Percentiles rank a stretch among this genome's conserved stretches.
Evolutionary conservation across 2,797 vertebrate genomes (phyloP).

Genomic region (Dryobates pubescens): DNA sequence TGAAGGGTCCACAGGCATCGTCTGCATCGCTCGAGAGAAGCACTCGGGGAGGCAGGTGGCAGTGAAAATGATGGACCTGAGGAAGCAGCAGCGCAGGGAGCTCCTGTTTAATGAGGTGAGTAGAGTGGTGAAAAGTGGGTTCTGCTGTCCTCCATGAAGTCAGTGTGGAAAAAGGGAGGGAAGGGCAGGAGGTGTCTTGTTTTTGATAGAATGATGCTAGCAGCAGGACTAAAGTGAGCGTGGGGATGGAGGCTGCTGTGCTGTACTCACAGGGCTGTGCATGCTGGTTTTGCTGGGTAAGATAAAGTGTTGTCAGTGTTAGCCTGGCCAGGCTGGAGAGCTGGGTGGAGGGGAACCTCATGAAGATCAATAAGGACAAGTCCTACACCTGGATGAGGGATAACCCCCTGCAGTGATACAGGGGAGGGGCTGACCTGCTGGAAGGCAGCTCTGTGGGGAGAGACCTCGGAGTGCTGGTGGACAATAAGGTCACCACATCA

Average conservation of each 20-base stretch:
- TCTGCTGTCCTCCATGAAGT: neutral
- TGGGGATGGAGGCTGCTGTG: accelerated
- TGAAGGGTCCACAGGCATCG: conserved; percentile 96
- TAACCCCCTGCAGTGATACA: too few relatives aligned
- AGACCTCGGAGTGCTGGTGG: too few relatives aligned
- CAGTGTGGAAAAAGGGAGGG: neutral
- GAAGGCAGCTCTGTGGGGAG: too few relatives aligned
- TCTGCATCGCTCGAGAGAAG: conserved; percentile 95
- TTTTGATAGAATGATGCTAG: neutral
- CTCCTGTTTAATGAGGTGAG: conserved; percentile 97
- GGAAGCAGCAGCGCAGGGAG: conserved; percentile 96
- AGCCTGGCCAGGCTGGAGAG: too few relatives aligned
- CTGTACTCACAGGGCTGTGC: accelerated
- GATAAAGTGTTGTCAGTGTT: too few relatives aligned
- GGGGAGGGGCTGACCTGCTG: too few relatives aligned
- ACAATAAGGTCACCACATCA: too few relatives aligned
- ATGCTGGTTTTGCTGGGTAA: neutral
- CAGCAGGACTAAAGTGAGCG: neutral
- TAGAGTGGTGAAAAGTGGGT: neutral
- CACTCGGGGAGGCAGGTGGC: conserved; percentile 95
- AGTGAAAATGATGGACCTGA: conserved; percentile 98
- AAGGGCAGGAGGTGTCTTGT: neutral
- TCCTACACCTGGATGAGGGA: too few relatives aligned
- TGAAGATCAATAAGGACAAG: too few relatives aligned
- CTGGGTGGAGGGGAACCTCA: too few relatives aligned